Base-by-base conservation (phyloP, 1,140 invertebrate species). In the Bombus pyrosoma region DNA sequence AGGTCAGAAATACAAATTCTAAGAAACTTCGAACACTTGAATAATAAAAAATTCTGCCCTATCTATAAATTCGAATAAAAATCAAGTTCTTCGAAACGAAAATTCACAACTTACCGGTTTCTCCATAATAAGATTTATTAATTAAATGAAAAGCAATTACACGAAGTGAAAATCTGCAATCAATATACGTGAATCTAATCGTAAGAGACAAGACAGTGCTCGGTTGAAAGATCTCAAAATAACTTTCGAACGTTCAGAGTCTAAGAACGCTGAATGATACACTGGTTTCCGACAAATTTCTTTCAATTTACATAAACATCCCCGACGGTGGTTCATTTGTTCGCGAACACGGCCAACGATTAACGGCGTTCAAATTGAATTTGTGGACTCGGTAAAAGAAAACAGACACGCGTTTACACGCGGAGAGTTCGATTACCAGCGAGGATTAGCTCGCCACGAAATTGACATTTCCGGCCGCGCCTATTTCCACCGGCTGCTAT, bases 381-480 rank as follows among this genome's bases (percentile, higher is more conserved):
- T 93, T 86, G 68, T 73, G 66, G 59, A 69, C 81, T n/a, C 3
- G 9, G 22, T 28, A 73, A 87, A 87, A 85, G 73, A 47, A 47
- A 69, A 39, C 32, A 68, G 41, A 79, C 62, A 72, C 75, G 81
- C 74, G 43, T 53, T 32, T 53, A 32, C 41, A 34, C 73, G 28
- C 57, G 28, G 28, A 78, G 37, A 47, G 57, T 68, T 62, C 84
- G 78, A 83, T 68, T 80, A 89, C 85, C 84, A 83, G 87, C 79
- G 85, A 81, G 90, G 90, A 93, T 92, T 92, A 92, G 91, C 89
- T 91, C 78, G 73, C 83, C 80, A 81, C 87, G 88, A 92, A 92
- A 93, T 90, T 91, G 91, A 93, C 92, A 84, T 93, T 93, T 93
- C 92, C 92, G 91, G 92, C 92, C 91, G 91, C 92, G 87, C 91